Conservation (phyloP, 2,113 vertebrate species). For the Penelope pileata region DNA sequence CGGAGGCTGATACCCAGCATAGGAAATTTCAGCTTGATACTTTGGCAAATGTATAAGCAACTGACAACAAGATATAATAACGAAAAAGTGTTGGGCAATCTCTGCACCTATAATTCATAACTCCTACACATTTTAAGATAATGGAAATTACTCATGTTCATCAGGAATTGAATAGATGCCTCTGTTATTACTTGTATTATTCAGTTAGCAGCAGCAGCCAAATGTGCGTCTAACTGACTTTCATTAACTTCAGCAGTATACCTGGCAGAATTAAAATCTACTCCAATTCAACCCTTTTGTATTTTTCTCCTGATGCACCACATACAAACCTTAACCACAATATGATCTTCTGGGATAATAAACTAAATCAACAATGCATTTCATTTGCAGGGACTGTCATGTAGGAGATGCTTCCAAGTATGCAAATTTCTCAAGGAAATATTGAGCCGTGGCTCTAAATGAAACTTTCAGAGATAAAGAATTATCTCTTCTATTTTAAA, state of each 20-base stretch:
- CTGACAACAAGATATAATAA: conserved; percentile 63
- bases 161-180: conserved; percentile 59
- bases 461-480: conserved; percentile 30
- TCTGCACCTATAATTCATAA: conserved; percentile 57
- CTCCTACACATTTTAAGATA: conserved; percentile 62
- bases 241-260: conserved; percentile 59
- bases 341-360: conserved; percentile 41
- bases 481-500: conserved; percentile 27
- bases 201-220: conserved; percentile 57
- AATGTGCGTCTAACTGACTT: conserved; percentile 57
- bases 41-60: conserved; percentile 63
- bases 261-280: conserved; percentile 49
- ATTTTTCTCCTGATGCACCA: conserved; percentile 9
- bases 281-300: neutral
- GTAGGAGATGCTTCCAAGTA: conserved; percentile 8
- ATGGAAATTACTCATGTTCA: conserved; percentile 69
- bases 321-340: conserved; percentile 10
- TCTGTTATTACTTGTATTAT: conserved; percentile 68
- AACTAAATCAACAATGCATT: conserved; percentile 39
- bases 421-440: conserved; percentile 32
- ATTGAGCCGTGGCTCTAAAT: conserved; percentile 7
- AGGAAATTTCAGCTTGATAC: conserved; percentile 30
- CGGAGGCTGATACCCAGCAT: neutral
- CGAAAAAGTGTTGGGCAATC: conserved; percentile 62
- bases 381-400: conserved; percentile 27